Conservation (phyloP, 2,888 invertebrate genomes). For the Biston stratarius region DNA sequence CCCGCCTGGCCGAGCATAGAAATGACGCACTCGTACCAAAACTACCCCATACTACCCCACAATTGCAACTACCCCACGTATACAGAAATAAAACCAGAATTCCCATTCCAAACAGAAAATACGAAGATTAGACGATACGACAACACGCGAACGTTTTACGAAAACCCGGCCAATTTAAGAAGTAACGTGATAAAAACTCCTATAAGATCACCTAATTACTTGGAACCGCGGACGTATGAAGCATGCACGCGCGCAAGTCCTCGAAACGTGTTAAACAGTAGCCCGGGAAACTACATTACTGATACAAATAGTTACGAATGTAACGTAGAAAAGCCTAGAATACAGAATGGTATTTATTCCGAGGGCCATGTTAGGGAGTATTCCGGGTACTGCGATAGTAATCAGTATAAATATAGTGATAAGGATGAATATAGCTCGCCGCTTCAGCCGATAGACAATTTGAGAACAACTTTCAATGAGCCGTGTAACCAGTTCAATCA, state of each 20-base stretch:
- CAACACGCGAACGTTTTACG: slow-evolving; percentile 72
- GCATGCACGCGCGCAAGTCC: slow-evolving; percentile 69
- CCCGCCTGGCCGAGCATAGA: slow-evolving; percentile 82
- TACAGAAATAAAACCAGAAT: slow-evolving; percentile 77
- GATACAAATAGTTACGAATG: slow-evolving; percentile 69
- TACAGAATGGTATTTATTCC: slow-evolving; percentile 65
- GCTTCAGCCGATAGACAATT: slow-evolving; percentile 69
- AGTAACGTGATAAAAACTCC: slow-evolving; percentile 63
- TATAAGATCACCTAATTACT: slow-evolving; percentile 69
- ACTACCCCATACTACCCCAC: slow-evolving; percentile 75
- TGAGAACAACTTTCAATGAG: slow-evolving; percentile 64
- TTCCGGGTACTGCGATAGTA: slow-evolving; percentile 67
- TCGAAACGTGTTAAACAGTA: slow-evolving; percentile 71
- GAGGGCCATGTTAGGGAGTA: slow-evolving; percentile 70
- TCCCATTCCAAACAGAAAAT: slow-evolving; percentile 55
- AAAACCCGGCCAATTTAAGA: slow-evolving; percentile 68
- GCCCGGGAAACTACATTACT: slow-evolving; percentile 71
- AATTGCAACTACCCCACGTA: slow-evolving; percentile 77
- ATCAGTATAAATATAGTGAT: slow-evolving; percentile 68
- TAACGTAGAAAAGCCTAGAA: slow-evolving; percentile 54
- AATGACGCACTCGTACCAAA: slow-evolving; percentile 79
- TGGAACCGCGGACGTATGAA: slow-evolving; percentile 71
- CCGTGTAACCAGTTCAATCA: slow-evolving; percentile 66
- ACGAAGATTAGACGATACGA: slow-evolving; percentile 66
- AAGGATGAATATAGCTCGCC: slow-evolving; percentile 71